Base-by-base conservation (phyloP, 64 coral and sea anemone genomes). In the Pocillopora verrucosa region DNA sequence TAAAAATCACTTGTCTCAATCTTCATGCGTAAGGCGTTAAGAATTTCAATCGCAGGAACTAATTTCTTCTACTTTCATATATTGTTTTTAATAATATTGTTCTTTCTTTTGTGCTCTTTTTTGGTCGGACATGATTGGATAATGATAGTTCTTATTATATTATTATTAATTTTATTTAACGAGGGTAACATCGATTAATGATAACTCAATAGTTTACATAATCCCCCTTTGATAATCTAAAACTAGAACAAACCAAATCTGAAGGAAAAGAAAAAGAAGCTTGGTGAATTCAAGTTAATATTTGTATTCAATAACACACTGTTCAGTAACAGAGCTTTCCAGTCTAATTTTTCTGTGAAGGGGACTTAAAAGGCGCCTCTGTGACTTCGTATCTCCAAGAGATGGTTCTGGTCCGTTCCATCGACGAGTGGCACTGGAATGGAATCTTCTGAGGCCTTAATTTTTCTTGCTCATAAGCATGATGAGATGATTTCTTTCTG, bases 241-340 rank as follows among this genome's bases (percentile, higher is more conserved):
- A 73, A 19, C 9, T 25, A 73, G n/a, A 73, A 73, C 20, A 51
- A 4, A 51, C 69, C n/a, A 73, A 73, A 73, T 19, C 16, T 37
- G 10, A 76, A 36, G 35, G 13, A 76, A 13, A 13, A 76, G 41
- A 51, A 4, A 51, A 51, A 7, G 41, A 51, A 51, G 7, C 7
- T 76, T 76, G 36, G 36, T 36, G 45, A 76, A 37, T 37, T 37
- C 7, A 51, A 38, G 16, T 76, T 38, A 37, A 76, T 76, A 76
- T 13, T 30, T 38, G 38, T 37, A 76, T 0, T 76, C 38, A 37
- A 38, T 4, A 76, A 37, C 0, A 76, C 36, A 76, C 36, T 76
- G 74, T 76, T 76, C 74, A 76, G 74, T 76, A 76, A 76, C 74
- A 76, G 74, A 76, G 74, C 30, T 76, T 76, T 76, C 34, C 36